Base-by-base conservation (phyloP, 2,113 vertebrate genomes). In the Dinomys branickii region DNA sequence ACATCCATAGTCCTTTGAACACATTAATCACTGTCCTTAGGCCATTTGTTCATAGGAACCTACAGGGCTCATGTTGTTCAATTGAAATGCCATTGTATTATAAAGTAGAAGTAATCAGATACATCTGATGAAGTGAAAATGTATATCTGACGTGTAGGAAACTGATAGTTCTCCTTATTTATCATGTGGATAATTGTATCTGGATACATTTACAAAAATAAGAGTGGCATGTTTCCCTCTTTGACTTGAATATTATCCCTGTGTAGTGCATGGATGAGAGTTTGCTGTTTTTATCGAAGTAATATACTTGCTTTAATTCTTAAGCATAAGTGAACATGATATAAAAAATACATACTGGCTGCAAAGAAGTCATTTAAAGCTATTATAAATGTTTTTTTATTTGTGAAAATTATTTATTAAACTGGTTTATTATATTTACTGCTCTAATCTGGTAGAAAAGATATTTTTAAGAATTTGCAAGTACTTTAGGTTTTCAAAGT, bases 301-400 rank as follows among this genome's bases (percentile, higher is more conserved):
- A 85, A 50, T 77, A 16, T 77, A 50, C 44, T 41, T 77, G 73
- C 44, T 77, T 77, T 77, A 83, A 83, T 83, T 58, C 17, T 83
- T 59, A 59, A 83, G 13, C n/a, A 41, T 59, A 83, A 41, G n/a
- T 83, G 11, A 59, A 17, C 56, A 83, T 83, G 78, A 54, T 81
- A 20, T 56, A 77, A 81, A 81, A n/a, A 81, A 81, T 81, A 35
- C 4, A 52, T 78, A 14, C 47, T n/a, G 17, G 54, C 11, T 81
- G 5, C n/a, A 52, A 56, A 81, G 33, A 81, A 81, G 20, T 20
- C 97, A 97, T 98, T 98, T 94, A 95, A 98, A 95, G 75, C 52
- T 92, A 95, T 97, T 94, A 96, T 94, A 88, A 96, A 97, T 96
- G 92, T 97, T 90, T 98, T 97, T 97, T 97, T 92, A 97, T 97